Percentiles rank a stretch among this genome's conserved stretches.
Conservation (phyloP, 2,113 vertebrate species). For the Craseonycteris thonglongyai region DNA sequence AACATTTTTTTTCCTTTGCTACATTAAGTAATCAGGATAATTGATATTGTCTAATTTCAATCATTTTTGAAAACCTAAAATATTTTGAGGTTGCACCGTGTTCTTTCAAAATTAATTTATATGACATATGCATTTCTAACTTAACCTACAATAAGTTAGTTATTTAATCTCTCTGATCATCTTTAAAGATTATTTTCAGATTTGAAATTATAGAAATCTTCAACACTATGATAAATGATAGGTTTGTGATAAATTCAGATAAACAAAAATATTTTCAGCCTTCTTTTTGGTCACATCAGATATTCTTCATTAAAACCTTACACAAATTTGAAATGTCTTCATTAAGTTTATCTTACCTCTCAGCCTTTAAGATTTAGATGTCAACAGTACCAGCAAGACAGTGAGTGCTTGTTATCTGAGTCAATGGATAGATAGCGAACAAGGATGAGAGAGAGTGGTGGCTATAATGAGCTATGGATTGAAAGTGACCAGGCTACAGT, state of each 20-base stretch:
- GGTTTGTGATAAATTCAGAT: background rate
- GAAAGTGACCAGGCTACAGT: background rate
- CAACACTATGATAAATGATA: background rate
- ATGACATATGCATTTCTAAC: background rate
- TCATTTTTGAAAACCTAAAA: background rate
- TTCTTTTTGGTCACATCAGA: background rate
- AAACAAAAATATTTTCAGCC: background rate
- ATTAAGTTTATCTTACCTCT: background rate
- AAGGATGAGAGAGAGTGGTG: accelerated
- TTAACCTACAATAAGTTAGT: background rate
- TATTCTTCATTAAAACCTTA: too few relatives aligned
- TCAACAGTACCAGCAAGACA: background rate
- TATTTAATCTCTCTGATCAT: background rate
- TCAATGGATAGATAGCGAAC: background rate
- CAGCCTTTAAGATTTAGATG: background rate
- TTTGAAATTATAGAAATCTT: background rate
- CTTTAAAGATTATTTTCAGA: background rate
- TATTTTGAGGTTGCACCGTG: background rate
- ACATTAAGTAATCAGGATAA: background rate
- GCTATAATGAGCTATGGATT: background rate
- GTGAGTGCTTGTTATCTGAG: background rate
- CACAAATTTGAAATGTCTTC: too few relatives aligned
- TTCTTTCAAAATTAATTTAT: background rate
- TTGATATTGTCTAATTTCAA: background rate
- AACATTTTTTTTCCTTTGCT: background rate